Base-by-base conservation (phyloP, 2,888 invertebrate species). In the Dynastes grantii region DNA sequence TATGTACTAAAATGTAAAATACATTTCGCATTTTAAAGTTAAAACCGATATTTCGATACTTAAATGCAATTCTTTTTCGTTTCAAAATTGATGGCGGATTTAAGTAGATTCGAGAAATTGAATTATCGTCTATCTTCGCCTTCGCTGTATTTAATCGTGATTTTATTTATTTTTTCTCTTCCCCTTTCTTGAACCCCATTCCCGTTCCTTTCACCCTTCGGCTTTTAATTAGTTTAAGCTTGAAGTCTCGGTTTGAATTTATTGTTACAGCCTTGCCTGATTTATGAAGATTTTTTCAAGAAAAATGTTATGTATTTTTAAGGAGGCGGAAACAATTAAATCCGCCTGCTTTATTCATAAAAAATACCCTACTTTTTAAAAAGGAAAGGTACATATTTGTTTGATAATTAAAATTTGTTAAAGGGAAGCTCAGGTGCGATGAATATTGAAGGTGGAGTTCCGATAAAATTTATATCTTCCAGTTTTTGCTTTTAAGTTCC, bases 161-260 rank as follows among this genome's bases (percentile, higher is more conserved):
- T 65, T 65, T 65, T 65, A 40, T 65, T 65, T 40, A 37, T 29
- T 63, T 40, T 37, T 40, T 40, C n/a, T n/a, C 13, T 2, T n/a
- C n/a, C 13, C 16, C n/a, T 16, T 55, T n/a, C 55, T 16, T 6
- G n/a, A 6, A n/a, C 13, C 16, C 55, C 16, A 55, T 55, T 16
- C 13, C 55, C 4, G 4, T 13, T 13, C n/a, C 55, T n/a, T n/a
- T 55, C 13, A 55, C 65, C 65, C 40, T 37, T 65, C 65, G 16
- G 40, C 65, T 65, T 65, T 65, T 65, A 65, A 65, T 65, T 65
- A 65, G 65, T 65, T 65, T 65, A 65, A 65, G 65, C 65, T 65
- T 40, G 37, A 32, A 65, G 16, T 13, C 37, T 40, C 16, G 40
- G 37, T 65, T 65, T 37, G 65, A 65, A 65, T 65, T 65, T 65